Base-by-base conservation (phyloP, 2,888 invertebrate genomes). In the Mesochorus sp. region DNA sequence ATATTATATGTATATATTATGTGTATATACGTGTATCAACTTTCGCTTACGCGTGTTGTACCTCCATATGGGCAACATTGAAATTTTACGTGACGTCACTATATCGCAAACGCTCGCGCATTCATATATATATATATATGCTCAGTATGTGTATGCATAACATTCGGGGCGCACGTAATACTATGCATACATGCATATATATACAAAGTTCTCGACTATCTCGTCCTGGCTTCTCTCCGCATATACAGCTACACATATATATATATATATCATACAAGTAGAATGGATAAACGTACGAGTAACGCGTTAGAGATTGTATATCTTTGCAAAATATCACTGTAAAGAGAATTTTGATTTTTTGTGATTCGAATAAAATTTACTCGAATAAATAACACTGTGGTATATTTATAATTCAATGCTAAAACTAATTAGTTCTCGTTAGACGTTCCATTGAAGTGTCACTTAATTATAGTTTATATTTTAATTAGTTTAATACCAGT, bases 211-310 rank as follows among this genome's bases (percentile, higher is more conserved):
- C 17, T 19, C n/a, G n/a, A 6, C 39, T 59, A 3, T 17, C 26
- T 44, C 12, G 10, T 47, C 21, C 17, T 31, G 19, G 26, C 14
- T 8, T 39, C 47, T 42, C n/a, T 26, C 17, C 55, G 44, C 61
- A 14, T 24, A n/a, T n/a, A n/a, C n/a, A n/a, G n/a, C n/a, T n/a
- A n/a, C n/a, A n/a, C n/a, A n/a, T n/a, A n/a, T n/a, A n/a, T n/a
- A n/a, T 51, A 26, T 8, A 1, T 28, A 17, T 37, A 39, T 14
- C 24, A 5, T 21, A 2, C 26, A 10, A 72, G 70, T 44, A 49
- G 66, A 34, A 28, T 21, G 64, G 64, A 42, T 76, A 49, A 64
- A 51, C 72, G 57, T 64, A 64, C 66, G 74, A 39, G 62, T 59
- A 72, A 47, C 55, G 61, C 68, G 51, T 62, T n/a, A n/a, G n/a